Percentiles rank a stretch among this genome's conserved stretches.
These are phyloP conservation scores for Chelmon rostratus DNA, from an alignment of 2,797 vertebrate species.

Conservation along the genomic window DNA sequence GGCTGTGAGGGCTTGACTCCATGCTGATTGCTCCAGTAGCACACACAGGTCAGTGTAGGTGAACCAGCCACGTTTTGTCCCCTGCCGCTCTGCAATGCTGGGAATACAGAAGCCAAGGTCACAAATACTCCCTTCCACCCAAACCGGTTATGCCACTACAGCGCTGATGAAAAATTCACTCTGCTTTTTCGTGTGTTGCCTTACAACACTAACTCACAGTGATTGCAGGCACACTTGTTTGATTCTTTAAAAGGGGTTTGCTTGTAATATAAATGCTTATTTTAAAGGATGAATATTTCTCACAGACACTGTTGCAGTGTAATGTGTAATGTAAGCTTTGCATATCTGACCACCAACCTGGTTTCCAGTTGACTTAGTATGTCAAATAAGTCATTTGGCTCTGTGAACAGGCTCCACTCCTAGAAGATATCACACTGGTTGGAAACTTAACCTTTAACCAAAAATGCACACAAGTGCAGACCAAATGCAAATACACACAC, in stretches of 20 bases:
- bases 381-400: slow-evolving; percentile 93
- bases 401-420: slow-evolving; percentile 97
- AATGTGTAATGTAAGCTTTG: neutral
- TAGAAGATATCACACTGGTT: slow-evolving; percentile 63
- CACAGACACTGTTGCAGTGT: neutral
- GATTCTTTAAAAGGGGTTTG: neutral
- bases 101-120: neutral
- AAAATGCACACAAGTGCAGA: neutral
- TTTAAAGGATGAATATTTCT: neutral
- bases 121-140: neutral
- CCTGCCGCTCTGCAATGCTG: slow-evolving; percentile 95
- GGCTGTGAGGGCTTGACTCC: slow-evolving; percentile 90
- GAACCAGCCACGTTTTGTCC: slow-evolving; percentile 95
- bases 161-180: neutral
- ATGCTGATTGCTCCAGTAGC: slow-evolving; percentile 92
- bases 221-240: neutral
- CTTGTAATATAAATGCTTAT: neutral
- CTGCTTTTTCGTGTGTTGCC: accelerated
- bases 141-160: neutral
- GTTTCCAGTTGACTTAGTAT: slow-evolving; percentile 92
- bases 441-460: neutral
- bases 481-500: neutral
- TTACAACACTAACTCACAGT: neutral
- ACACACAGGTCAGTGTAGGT: slow-evolving; percentile 97
- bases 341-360: slow-evolving; percentile 85